These are phyloP conservation scores for Cerceris rybyensis DNA, from an alignment of 2,888 invertebrate genomes.

Conservation along the genomic window DNA sequence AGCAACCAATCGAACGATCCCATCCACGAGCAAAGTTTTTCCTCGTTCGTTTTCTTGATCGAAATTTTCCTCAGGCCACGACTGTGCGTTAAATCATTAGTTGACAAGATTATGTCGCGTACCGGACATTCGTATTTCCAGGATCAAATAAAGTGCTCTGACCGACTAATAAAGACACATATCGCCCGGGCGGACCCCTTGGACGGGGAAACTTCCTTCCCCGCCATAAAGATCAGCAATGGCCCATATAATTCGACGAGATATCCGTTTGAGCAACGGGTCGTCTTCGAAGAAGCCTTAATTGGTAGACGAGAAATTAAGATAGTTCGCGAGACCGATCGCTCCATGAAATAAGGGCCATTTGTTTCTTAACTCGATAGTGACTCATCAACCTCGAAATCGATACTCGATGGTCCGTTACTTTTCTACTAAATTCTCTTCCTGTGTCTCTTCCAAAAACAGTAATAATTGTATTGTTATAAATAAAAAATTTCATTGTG, in stretches of 20 bases:
- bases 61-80: conserved; percentile 7
- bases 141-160: conserved; percentile 51
- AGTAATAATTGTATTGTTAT: background rate
- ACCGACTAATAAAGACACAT: conserved; percentile 66
- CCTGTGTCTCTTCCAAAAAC: background rate
- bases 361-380: conserved; percentile 54
- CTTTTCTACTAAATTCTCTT: conserved; percentile 10
- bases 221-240: conserved; percentile 68
- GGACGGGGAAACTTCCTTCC: conserved; percentile 48
- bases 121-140: conserved; percentile 19
- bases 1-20: background rate
- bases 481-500: background rate
- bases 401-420: conserved; percentile 38
- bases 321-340: conserved; percentile 58
- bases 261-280: conserved; percentile 26
- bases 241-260: conserved; percentile 67
- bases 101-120: conserved; percentile 9
- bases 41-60: background rate
- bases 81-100: conserved; percentile 38
- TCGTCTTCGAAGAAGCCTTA: conserved; percentile 62
- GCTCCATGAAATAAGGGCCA: conserved; percentile 55
- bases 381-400: conserved; percentile 58
- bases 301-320: conserved; percentile 66
- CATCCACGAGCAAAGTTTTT: background rate
- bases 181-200: conserved; percentile 44